Base-by-base conservation (phyloP, 2,888 invertebrate species). In the Strigamia transsilvanica region DNA sequence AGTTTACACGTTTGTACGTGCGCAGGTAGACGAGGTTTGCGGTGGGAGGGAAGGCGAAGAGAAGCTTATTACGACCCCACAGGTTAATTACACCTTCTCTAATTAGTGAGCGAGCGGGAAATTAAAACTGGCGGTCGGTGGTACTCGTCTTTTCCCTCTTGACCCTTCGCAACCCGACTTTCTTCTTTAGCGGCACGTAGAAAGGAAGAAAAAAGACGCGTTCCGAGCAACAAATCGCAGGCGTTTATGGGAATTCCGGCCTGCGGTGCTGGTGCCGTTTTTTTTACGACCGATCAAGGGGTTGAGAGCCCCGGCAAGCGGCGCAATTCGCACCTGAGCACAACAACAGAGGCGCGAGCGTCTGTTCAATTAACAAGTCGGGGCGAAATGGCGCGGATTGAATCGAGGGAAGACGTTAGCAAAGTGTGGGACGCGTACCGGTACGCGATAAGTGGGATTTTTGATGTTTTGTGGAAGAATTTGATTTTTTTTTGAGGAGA, bases 41-140 rank as follows among this genome's bases (percentile, higher is more conserved):
- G 42, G 13, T 42, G 13, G 61, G 3, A 10, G 18, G 61, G 23
- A 2, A 21, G 7, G 27, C 7, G 66, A 7, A 0, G 7, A 13
- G 13, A 0, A 32, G 6, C 73, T 73, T 73, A 32, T 73, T 73
- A 73, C 73, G 73, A 73, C 73, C 73, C 73, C 73, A 73, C 73
- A 73, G 73, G 73, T 73, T 73, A 73, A 73, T 73, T 73, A 73
- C 73, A 73, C 73, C 32, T 73, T 73, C 32, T 32, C 73, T 73
- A 73, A 73, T 73, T 73, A 73, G 73, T 73, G 32, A 73, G 73
- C 73, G 73, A 73, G 73, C 73, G 73, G 73, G 73, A 73, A 73
- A 73, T 73, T 73, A 73, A 73, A 73, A 73, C 73, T 73, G 73
- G 73, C 73, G 73, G 73, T 73, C 73, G 73, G 73, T 73, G 73